phyloP scores from a whole-genome alignment of 2,888 invertebrate species.

The Agrotis exclamationis region DNA sequence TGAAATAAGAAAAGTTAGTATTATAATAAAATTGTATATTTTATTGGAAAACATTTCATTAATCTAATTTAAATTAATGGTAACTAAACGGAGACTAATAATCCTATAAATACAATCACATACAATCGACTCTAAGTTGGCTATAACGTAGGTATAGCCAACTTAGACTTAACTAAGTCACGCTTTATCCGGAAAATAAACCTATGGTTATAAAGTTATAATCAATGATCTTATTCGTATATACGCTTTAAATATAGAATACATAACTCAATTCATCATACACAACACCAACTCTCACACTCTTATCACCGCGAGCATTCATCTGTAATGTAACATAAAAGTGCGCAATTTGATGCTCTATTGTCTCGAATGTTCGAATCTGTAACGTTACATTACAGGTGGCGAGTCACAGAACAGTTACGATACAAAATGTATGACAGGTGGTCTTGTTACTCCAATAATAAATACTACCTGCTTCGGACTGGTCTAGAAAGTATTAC shows the following conservation, averaged over 20 bases:
- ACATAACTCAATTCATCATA: constrained; percentile 24
- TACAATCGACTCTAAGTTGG: too few species aligned
- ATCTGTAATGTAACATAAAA: too few species aligned
- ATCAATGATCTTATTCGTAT: too few species aligned
- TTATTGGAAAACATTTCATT: not conserved
- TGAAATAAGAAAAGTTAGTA: constrained; percentile 62
- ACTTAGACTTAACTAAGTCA: too few species aligned
- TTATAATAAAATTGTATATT: constrained; percentile 5
- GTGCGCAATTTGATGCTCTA: too few species aligned
- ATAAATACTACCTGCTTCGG: constrained; percentile 31
- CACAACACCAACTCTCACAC: too few species aligned
- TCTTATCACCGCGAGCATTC: too few species aligned
- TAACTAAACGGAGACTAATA: not conserved
- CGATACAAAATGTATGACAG: constrained; percentile 40
- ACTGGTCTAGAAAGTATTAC: constrained; percentile 27
- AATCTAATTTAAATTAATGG: not conserved
- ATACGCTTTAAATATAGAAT: constrained; percentile 10
- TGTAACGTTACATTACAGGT: too few species aligned
- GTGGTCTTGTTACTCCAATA: constrained; percentile 36
- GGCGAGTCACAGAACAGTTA: constrained; percentile 30
- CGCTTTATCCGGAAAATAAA: too few species aligned
- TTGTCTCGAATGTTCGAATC: too few species aligned
- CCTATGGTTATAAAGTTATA: too few species aligned
- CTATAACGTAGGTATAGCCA: too few species aligned
- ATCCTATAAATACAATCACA: not conserved